Base-by-base conservation (phyloP, 2,113 vertebrate genomes). In the Paraplagusia blochii region DNA sequence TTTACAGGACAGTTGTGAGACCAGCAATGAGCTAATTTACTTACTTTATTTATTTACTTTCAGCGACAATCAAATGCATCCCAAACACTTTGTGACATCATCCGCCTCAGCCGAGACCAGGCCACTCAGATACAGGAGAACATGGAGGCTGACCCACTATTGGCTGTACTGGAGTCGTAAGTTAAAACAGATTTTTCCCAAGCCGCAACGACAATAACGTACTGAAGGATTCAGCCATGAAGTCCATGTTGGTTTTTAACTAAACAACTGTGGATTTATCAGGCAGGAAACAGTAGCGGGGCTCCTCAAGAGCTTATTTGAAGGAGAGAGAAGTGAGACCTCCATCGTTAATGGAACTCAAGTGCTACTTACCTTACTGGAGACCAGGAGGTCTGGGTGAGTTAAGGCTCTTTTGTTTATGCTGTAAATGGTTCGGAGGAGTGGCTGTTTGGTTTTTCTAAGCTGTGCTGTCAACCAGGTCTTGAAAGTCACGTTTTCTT, bases 11-110 rank as follows among this genome's bases (percentile, higher is more conserved):
- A n/a, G n/a, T n/a, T n/a, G n/a, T n/a, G n/a, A n/a, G n/a, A n/a
- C n/a, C n/a, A n/a, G n/a, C n/a, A n/a, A n/a, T n/a, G n/a, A n/a
- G n/a, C n/a, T n/a, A n/a, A n/a, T n/a, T n/a, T n/a, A n/a, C n/a
- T n/a, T n/a, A n/a, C n/a, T n/a, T n/a, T n/a, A n/a, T n/a, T n/a
- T n/a, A n/a, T n/a, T n/a, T n/a, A n/a, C 4, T 66, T 89, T 39
- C 89, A 98, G 96, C 95, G 93, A 90, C 95, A 98, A 89, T 97
- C 95, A 40, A 98, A 98, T 4, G 95, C 95, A 50, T 95, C 95
- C 63, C 96, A 98, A 81, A 95, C 95, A 12, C 90, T 98, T 77
- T 98, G 95, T 76, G 96, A 98, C 85, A 92, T 98, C 72, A 89
- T 98, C 55, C 90, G 95, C 78, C 85, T 98, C 80, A 95, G 95